Evolutionary conservation across 2,797 vertebrate species (phyloP), one percentile per base, ranked within the genome.

Genomic region (Graptemys geographica): DNA sequence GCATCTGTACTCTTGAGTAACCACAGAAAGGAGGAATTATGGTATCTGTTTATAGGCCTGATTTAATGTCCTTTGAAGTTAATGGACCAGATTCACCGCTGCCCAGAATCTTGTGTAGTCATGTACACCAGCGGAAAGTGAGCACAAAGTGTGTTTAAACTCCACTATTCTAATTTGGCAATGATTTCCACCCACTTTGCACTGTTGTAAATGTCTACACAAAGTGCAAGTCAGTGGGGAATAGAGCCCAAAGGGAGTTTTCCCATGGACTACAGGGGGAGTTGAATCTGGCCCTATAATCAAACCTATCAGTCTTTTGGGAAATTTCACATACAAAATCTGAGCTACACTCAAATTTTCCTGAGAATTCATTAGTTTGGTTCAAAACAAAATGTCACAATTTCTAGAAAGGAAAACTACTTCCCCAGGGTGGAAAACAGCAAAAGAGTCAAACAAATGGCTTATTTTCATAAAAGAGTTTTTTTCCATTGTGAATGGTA

Each of bases 41-140:
- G 6, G 19, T 82, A 49, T 82, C 31, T 18, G 3, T 13, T 88
- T 47, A 9, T 8, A 28, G 49, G 62, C 31, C 8, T 78, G 74
- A 78, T 78, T 31, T 27, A 76, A 16, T 47, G 25, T 31, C 12
- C 25, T 85, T 53, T 2, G 11, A 3, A 1, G 2, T 69, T 27
- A 72, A 81, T 1, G 4, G 55, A 15, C 5, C 65, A 44, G 59
- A 44, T 83, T 86, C 47, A 69, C 51, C 81, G 12, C 27, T 78
- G 28, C 37, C 83, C 10, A 52, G 31, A 1, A 1, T 41, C 78
- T 90, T 12, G 37, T n/a, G 85, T 28, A 4, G 18, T 91, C 51
- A 19, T 94, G 96, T 95, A 85, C 74, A 84, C 41, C 1, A 3
- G 57, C 3, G 13, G 81, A 84, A 97, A 97, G 96, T 57, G 85